Conservation (phyloP, 2,888 invertebrate genomes). For the Tolmerus cingulatus region DNA sequence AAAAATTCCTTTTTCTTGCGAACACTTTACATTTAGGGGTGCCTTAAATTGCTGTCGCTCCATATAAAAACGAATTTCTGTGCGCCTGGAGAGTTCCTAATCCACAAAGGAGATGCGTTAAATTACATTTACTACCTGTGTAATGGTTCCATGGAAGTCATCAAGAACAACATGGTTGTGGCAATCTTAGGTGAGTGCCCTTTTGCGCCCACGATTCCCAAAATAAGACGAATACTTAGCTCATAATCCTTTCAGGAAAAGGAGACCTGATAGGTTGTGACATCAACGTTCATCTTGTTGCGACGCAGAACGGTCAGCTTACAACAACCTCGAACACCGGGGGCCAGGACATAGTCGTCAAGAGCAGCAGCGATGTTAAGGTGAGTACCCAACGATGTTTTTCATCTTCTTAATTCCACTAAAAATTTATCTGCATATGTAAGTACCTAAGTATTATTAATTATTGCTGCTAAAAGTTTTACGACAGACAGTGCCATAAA, state of each 20-base stretch:
- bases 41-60: conserved; percentile 88
- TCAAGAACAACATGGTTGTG: conserved; percentile 95
- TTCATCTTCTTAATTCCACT: background rate
- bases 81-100: conserved; percentile 93
- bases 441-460: no score
- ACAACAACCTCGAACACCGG: conserved; percentile 68
- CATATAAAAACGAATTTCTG: conserved; percentile 95
- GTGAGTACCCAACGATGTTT: conserved; percentile 56
- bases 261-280: conserved; percentile 95
- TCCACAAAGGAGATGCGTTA: conserved; percentile 93
- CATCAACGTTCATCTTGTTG: conserved; percentile 81
- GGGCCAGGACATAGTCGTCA: conserved; percentile 79
- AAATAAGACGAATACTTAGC: background rate
- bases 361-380: conserved; percentile 94
- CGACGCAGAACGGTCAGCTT: conserved; percentile 70
- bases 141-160: conserved; percentile 97
- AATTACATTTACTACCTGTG: conserved; percentile 94
- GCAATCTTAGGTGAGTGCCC: conserved; percentile 86
- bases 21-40: conserved; percentile 67
- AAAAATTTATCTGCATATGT: background rate
- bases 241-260: conserved; percentile 70
- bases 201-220: background rate
- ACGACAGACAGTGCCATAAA: background rate
- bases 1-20: background rate
- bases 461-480: background rate